These are phyloP conservation scores for Linepithema humile DNA, from an alignment of 1,140 invertebrate species.

Conservation along the genomic window DNA sequence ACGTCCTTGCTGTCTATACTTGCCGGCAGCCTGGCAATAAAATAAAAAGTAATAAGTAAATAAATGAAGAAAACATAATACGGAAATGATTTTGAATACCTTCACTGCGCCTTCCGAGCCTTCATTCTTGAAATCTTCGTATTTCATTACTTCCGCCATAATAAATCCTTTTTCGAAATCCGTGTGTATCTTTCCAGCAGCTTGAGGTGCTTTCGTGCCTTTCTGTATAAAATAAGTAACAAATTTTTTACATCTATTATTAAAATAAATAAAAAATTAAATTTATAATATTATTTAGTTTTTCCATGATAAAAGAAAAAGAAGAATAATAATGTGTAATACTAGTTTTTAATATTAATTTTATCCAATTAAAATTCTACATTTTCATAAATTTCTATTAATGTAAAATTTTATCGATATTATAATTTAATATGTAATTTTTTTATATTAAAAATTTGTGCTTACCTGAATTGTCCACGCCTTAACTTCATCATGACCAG, in stretches of 20 bases:
- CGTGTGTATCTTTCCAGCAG: constrained; percentile 98
- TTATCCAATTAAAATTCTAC: too few species aligned
- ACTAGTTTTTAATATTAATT: too few species aligned
- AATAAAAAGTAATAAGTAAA: constrained; percentile 9
- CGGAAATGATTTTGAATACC: constrained; percentile 80
- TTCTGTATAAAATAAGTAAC: constrained; percentile 86
- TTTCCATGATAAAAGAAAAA: too few species aligned
- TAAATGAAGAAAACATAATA: background rate
- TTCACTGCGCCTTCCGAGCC: constrained; percentile 96
- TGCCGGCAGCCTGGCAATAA: constrained; percentile 92
- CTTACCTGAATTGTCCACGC: constrained; percentile 99
- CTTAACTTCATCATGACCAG: constrained; percentile 98
- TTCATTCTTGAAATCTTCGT: constrained; percentile 98
- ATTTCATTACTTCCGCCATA: constrained; percentile 99
- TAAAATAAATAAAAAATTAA: background rate
- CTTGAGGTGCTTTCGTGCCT: constrained; percentile 98
- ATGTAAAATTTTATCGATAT: too few species aligned
- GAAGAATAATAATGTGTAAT: too few species aligned
- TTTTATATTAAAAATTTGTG: background rate
- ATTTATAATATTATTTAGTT: constrained; percentile 19
- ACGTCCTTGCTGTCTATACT: constrained; percentile 98
- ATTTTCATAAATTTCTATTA: too few species aligned
- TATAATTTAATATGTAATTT: background rate
- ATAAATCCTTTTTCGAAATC: constrained; percentile 99
- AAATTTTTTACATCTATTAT: background rate